These are phyloP conservation scores for Drosophila orosa DNA, from an alignment of 1,140 invertebrate species.

Conservation along the genomic window DNA sequence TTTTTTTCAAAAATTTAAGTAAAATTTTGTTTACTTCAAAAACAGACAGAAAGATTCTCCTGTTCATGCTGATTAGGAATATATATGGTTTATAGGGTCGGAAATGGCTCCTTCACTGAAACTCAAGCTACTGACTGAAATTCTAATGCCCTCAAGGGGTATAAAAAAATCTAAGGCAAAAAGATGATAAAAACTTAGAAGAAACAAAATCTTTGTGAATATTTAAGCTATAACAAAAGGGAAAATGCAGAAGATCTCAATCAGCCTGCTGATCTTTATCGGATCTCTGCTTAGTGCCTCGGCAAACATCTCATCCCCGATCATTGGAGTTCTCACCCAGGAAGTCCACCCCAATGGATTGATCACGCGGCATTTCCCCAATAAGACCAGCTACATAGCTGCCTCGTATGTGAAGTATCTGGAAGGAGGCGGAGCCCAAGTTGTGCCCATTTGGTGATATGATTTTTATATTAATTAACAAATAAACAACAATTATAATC, in stretches of 20 bases:
- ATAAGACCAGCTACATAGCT: slow-evolving; percentile 86
- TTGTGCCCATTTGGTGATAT: slow-evolving; percentile 88
- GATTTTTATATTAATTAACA: slow-evolving; percentile 20
- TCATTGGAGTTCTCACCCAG: slow-evolving; percentile 85
- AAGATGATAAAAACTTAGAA: background rate
- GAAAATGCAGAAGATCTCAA: background rate
- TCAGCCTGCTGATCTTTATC: slow-evolving; percentile 5
- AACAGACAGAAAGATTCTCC: too few relatives aligned
- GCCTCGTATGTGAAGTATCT: slow-evolving; percentile 91
- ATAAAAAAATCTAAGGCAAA: background rate
- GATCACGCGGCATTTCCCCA: slow-evolving; percentile 55
- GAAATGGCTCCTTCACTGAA: too few relatives aligned
- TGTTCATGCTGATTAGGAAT: too few relatives aligned
- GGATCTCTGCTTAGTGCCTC: background rate
- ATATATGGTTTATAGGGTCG: too few relatives aligned
- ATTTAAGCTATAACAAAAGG: background rate
- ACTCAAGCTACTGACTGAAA: too few relatives aligned
- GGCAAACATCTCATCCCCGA: slow-evolving; percentile 40
- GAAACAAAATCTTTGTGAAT: background rate
- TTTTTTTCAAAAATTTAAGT: too few relatives aligned
- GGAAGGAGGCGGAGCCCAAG: slow-evolving; percentile 89
- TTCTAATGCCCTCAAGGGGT: too few relatives aligned
- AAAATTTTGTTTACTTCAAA: too few relatives aligned
- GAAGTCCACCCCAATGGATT: slow-evolving; percentile 76
- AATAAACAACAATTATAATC: slow-evolving; percentile 46